These are phyloP conservation scores for Rhea americana DNA, from an alignment of 2,113 vertebrate genomes.

Conservation along the genomic window DNA sequence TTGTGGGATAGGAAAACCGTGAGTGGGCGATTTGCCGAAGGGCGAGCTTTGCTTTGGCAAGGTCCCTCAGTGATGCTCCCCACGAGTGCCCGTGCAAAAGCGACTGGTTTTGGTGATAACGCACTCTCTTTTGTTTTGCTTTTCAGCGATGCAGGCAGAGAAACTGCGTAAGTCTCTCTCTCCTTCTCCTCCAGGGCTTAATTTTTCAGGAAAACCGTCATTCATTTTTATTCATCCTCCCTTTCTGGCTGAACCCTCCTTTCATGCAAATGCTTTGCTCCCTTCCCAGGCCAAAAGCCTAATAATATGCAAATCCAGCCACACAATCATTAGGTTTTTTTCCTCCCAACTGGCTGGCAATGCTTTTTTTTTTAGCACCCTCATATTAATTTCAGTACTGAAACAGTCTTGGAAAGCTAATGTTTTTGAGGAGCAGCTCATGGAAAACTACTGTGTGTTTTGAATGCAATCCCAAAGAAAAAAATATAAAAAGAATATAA, in stretches of 20 bases:
- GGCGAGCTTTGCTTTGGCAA: background rate
- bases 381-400: background rate
- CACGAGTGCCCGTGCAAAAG: no score
- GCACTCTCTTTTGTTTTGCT: background rate
- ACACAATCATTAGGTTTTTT: no score
- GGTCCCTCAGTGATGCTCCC: no score
- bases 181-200: background rate
- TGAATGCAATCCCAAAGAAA: no score
- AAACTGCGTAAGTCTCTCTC: background rate
- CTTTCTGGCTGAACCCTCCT: no score
- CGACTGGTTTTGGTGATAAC: accelerated
- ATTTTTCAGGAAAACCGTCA: background rate
- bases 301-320: no score
- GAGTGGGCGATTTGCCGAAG: background rate
- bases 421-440: background rate
- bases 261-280: no score
- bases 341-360: background rate
- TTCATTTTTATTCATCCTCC: background rate
- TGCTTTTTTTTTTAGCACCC: background rate
- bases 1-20: background rate
- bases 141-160: background rate
- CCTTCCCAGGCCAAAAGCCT: no score
- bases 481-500: no score
- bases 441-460: no score
- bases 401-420: background rate